Base-by-base conservation (phyloP, 2,888 invertebrate genomes). In the Beris morrisii region DNA sequence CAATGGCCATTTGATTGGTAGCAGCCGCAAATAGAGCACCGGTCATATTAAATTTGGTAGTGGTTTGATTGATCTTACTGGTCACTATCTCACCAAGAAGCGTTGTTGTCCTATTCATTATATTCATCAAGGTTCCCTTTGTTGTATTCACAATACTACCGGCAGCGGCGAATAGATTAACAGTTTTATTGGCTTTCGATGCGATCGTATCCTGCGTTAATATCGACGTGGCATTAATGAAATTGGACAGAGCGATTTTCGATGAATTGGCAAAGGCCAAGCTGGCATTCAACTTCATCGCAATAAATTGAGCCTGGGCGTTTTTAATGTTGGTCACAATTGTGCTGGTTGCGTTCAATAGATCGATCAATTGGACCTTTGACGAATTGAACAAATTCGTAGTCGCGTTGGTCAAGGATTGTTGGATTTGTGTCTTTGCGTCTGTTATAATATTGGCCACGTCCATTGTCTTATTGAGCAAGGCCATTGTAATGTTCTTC, bases 241-340 rank as follows among this genome's bases (percentile, higher is more conserved):
- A 65, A 7, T 31, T 31, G 11, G 55, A 38, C 9, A 65, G 48
- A 5, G 65, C 46, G 12, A 44, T 12, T 52, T 56, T 48, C n/a
- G 65, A 50, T 11, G 55, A 38, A 38, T 65, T 65, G 12, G 50
- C 65, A 48, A 56, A 65, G 4, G 12, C 57, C 45, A 64, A 64
- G 30, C 54, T 64, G 5, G 64, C 64, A 54, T 64, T 64, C 45
- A 64, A n/a, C 30, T 64, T 53, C 54, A 54, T 54, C 28, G 54
- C 54, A 13, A 64, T 45, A n/a, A 64, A 64, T 22, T 64, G 64
- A 5, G 54, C 64, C 28, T 64, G 53, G 9, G 64, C 53, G 45
- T 30, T 44, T 30, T 64, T 64, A 4, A 64, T 54, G 31, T 28
- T 54, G 2, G 44, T 54, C 9, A 64, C 64, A 7, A 64, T 54